Conservation (phyloP, 2,113 vertebrate species). For the Colius striatus region DNA sequence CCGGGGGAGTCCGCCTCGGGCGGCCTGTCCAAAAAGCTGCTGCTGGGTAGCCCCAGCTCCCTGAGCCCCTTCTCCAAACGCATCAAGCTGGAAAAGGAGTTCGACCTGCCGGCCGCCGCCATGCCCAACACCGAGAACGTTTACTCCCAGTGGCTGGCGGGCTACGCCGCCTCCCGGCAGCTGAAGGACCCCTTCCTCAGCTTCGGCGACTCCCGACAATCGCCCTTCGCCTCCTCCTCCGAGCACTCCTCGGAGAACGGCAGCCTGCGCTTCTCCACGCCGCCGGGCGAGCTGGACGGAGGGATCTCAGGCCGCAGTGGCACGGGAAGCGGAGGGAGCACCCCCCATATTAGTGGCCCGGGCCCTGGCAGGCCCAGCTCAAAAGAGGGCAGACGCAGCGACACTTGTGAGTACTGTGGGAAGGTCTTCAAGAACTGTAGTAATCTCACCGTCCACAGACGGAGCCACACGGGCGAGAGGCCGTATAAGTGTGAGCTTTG, state of each 20-base stretch:
- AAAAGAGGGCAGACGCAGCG: constrained; percentile 97
- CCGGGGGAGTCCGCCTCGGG: constrained; percentile 94
- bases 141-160: constrained; percentile 99
- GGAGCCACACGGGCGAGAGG: constrained; percentile 99
- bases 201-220: constrained; percentile 99
- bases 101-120: constrained; percentile 93
- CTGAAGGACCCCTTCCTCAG: constrained; percentile 99
- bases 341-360: constrained; percentile 94
- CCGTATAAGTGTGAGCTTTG: constrained; percentile 99
- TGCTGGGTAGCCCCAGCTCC: constrained; percentile 96
- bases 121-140: constrained; percentile 99
- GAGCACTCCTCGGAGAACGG: constrained; percentile 99
- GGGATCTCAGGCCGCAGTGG: constrained; percentile 97
- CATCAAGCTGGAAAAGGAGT: constrained; percentile 99
- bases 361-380: constrained; percentile 93
- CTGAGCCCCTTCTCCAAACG: constrained; percentile 98
- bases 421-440: constrained; percentile 99
- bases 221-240: constrained; percentile 97
- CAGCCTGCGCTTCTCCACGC: constrained; percentile 98
- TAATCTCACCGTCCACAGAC: constrained; percentile 99
- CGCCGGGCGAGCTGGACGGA: constrained; percentile 95
- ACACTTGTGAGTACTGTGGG: constrained; percentile 99
- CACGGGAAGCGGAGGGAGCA: constrained; percentile 97
- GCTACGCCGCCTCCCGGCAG: constrained; percentile 97
- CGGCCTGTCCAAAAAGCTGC: constrained; percentile 96